phyloP scores from a whole-genome alignment of 2,888 invertebrate genomes.

The Tupiocoris notatus region DNA sequence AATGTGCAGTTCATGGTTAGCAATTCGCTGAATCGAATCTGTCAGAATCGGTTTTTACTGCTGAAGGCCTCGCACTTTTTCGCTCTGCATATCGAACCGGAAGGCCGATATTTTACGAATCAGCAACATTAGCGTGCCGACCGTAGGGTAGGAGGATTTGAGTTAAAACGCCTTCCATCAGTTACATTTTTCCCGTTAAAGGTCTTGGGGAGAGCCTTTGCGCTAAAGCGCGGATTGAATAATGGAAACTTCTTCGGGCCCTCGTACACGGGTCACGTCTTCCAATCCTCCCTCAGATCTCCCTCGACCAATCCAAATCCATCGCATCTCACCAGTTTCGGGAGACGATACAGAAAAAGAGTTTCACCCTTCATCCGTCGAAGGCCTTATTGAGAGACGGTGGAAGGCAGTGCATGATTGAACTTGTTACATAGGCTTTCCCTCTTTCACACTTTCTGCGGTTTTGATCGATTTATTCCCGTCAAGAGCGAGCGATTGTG shows the following conservation, averaged over 20 bases:
- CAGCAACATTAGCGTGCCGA: not conserved
- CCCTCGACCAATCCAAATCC: not conserved
- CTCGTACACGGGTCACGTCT: conserved; percentile 28
- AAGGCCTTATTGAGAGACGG: not conserved
- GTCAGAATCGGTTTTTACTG: too few relatives aligned
- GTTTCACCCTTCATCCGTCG: not conserved
- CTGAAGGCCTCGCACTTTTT: not conserved
- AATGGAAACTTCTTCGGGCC: conserved; percentile 26
- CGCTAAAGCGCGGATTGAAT: conserved; percentile 17
- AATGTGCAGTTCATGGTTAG: too few relatives aligned
- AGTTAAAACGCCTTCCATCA: not conserved
- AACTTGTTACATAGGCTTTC: too few relatives aligned
- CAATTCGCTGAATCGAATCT: too few relatives aligned
- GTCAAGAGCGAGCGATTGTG: too few relatives aligned
- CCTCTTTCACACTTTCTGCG: too few relatives aligned
- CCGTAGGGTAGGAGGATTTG: not conserved
- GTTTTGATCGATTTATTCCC: too few relatives aligned
- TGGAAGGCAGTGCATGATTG: not conserved
- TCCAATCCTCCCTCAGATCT: not conserved
- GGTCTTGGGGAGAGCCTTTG: not conserved
- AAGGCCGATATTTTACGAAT: not conserved
- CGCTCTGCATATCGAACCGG: not conserved
- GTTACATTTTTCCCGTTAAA: conserved; percentile 19
- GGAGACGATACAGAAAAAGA: not conserved
- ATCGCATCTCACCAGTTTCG: not conserved